Base-by-base conservation (phyloP, 2,797 vertebrate genomes). In the Parotocinclus haroldoi region DNA sequence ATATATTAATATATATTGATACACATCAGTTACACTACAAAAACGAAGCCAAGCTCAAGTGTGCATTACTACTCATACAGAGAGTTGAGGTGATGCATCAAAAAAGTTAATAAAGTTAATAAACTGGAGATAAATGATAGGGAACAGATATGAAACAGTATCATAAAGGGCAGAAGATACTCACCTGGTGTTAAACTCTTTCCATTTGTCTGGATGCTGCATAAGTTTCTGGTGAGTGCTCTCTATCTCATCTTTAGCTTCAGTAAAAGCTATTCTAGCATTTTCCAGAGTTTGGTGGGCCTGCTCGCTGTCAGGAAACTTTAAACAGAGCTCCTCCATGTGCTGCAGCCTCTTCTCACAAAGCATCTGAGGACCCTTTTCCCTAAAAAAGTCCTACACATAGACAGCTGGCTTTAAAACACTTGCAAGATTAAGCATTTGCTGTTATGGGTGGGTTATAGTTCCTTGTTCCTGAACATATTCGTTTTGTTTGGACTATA, bases 311-410 rank as follows among this genome's bases (percentile, higher is more conserved):
- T 91, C 92, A 0, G 94, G 93, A 13, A 98, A 90, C 66, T 98
- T 98, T 73, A 89, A 85, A 78, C 94, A 95, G 18, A 96, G 87
- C 46, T 97, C 96, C 79, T 96, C 94, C 76, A 98, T 96, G 37
- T 93, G 74, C 63, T 93, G 92, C 44, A 98, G 79, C 62, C 95
- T 90, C 83, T 95, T 98, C 81, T 94, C 95, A 87, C 94, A 97
- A 13, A 94, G 83, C 1, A 92, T 89, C 75, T 90, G 92, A 16
- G 91, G 90, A 3, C 95, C 94, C 73, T 94, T 98, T 63, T 96
- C 95, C 69, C 92, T 86, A 12, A 99, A 99, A 83, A 97, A 98
- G 61, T 90, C 78, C 97, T 99, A 38, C 3, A 73, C 9, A 72
- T 42, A 58, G 5, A 65, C 0, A 27, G 1, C 8, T 3, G 19